Percentiles rank a stretch among this genome's conserved stretches.
These are phyloP conservation scores for Ceraclea dissimilis DNA, from an alignment of 2,888 invertebrate genomes.

Conservation along the genomic window DNA sequence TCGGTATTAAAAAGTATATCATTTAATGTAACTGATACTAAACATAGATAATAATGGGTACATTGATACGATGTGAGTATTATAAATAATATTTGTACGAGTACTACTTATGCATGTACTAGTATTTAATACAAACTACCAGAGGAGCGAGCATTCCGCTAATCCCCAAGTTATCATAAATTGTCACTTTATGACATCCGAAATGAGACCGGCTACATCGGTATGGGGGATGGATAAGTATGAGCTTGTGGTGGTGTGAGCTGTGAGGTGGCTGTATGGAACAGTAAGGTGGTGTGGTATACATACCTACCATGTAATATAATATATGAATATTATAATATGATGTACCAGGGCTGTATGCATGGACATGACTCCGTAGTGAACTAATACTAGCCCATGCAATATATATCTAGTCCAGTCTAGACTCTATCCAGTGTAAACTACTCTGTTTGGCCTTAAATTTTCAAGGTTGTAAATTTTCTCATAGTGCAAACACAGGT, in stretches of 20 bases:
- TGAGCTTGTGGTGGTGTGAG: slow-evolving; percentile 3
- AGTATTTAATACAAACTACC: slow-evolving; percentile 31
- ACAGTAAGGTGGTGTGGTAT: too few relatives aligned
- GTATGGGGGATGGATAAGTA: slow-evolving; percentile 6
- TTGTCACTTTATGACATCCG: slow-evolving; percentile 54
- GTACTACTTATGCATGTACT: neutral
- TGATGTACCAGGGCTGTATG: slow-evolving; percentile 1
- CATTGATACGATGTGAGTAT: too few relatives aligned
- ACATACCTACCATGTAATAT: too few relatives aligned
- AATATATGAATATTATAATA: too few relatives aligned
- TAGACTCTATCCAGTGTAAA: neutral
- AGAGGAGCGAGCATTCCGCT: slow-evolving; percentile 32
- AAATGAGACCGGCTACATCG: slow-evolving; percentile 33
- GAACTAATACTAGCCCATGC: too few relatives aligned
- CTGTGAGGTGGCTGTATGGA: neutral
- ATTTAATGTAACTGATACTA: too few relatives aligned
- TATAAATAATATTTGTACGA: neutral
- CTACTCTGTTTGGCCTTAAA: neutral
- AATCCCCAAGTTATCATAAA: slow-evolving; percentile 52
- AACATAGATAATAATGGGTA: too few relatives aligned
- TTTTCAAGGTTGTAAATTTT: too few relatives aligned
- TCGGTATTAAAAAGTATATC: too few relatives aligned
- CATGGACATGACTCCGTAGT: neutral
- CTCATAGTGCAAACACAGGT: too few relatives aligned
- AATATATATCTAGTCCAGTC: neutral